Percentiles rank a stretch among this genome's conserved stretches.
Conservation (phyloP, 2,113 vertebrate species). For the Sturnus vulgaris region DNA sequence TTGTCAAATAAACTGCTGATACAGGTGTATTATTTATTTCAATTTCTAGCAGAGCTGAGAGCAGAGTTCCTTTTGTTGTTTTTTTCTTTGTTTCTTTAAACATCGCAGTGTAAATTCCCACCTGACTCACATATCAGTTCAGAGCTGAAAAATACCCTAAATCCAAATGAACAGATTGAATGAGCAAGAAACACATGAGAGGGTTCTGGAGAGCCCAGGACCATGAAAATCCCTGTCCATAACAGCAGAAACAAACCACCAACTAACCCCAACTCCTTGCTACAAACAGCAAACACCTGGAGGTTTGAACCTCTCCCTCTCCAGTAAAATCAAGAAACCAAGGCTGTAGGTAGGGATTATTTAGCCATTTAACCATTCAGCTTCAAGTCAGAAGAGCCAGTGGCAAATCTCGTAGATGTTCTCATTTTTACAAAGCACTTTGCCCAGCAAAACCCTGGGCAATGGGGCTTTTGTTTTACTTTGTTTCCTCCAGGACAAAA, state of each 20-base stretch:
- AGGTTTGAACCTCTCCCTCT: background rate
- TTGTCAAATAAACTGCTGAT: slow-evolving; percentile 59
- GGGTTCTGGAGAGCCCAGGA: background rate
- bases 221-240: background rate
- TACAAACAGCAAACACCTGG: background rate
- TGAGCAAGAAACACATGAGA: background rate
- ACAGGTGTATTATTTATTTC: slow-evolving; percentile 3
- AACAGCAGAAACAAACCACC: background rate
- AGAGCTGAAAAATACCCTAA: background rate
- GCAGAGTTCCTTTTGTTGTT: background rate
- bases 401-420: background rate
- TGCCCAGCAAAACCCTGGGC: background rate
- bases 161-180: background rate
- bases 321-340: background rate
- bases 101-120: background rate
- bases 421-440: background rate
- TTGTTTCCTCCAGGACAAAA: background rate
- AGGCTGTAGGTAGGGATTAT: background rate
- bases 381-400: background rate
- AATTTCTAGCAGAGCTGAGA: background rate
- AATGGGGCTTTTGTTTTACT: background rate
- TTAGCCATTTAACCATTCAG: background rate
- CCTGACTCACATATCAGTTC: background rate
- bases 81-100: background rate
- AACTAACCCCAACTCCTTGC: background rate